phyloP scores from a whole-genome alignment of 2,797 vertebrate species.

The Monodelphis domestica region DNA sequence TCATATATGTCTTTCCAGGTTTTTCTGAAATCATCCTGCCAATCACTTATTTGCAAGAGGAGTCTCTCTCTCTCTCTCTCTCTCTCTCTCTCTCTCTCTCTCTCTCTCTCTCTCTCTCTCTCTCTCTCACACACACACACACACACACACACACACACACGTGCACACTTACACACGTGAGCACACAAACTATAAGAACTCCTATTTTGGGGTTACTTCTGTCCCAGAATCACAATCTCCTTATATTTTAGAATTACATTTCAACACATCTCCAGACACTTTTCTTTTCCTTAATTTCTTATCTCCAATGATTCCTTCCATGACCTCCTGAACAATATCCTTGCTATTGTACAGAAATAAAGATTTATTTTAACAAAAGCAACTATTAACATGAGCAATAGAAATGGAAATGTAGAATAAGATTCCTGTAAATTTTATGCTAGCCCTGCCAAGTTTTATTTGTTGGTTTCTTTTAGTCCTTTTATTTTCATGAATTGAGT shows the following conservation, averaged over 20 bases:
- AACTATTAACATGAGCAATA: not conserved
- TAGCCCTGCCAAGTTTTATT: not conserved
- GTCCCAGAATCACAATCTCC: not conserved
- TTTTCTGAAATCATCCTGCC: no score
- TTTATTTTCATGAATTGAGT: not conserved
- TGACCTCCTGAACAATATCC: not conserved
- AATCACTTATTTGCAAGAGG: no score
- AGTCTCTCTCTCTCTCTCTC: no score
- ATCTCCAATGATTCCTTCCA: not conserved
- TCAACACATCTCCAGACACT: not conserved
- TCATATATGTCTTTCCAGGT: no score
- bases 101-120: no score
- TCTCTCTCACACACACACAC: no score
- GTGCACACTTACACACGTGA: no score
- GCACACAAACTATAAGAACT: no score
- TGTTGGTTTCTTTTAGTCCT: not conserved
- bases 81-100: no score
- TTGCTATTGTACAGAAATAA: not conserved
- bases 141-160: not conserved
- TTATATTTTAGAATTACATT: not conserved
- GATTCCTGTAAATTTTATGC: not conserved
- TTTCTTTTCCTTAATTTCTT: not conserved
- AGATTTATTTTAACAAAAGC: not conserved
- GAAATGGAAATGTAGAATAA: not conserved
- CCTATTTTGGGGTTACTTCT: not conserved